Percentiles rank a stretch among this genome's conserved stretches.
These are phyloP conservation scores for Oncorhynchus mykiss DNA, from an alignment of 2,113 vertebrate species.

Conservation along the genomic window DNA sequence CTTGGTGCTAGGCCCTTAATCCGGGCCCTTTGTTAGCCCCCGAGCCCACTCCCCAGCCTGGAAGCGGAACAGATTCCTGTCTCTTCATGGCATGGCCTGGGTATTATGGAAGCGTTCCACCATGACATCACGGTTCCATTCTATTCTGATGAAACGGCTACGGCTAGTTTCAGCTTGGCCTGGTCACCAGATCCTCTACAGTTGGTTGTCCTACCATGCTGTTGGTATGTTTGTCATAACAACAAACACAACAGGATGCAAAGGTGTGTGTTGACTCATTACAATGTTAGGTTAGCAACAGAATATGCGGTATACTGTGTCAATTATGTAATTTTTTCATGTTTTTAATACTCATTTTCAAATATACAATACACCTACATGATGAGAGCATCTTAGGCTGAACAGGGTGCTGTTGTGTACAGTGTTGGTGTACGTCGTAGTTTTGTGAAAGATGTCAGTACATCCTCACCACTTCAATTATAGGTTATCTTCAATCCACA, in stretches of 20 bases:
- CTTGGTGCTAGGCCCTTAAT: conserved; percentile 48
- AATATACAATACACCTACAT: no score
- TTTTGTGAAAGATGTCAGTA: not conserved
- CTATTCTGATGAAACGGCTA: conserved; percentile 63
- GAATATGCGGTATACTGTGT: no score
- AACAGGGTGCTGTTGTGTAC: not conserved
- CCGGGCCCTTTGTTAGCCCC: conserved; percentile 62
- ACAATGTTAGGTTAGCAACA: no score
- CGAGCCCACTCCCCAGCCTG: conserved; percentile 17
- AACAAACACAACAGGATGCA: not conserved
- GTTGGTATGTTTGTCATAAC: not conserved
- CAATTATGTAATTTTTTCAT: no score
- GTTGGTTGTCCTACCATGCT: conserved; percentile 16
- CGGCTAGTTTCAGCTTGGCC: not conserved
- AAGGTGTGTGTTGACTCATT: no score
- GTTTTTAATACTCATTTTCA: no score
- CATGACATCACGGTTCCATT: conserved; percentile 65
- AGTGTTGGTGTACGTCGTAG: not conserved
- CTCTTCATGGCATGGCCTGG: conserved; percentile 45
- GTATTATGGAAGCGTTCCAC: conserved; percentile 56
- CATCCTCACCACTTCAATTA: no score
- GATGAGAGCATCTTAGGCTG: no score
- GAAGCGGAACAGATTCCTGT: conserved; percentile 7
- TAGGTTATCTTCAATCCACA: no score
- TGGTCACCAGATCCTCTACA: conserved; percentile 6